Evolutionary conservation across 2,888 invertebrate genomes (phyloP).

Genomic region (Ochropleura leucogaster): DNA sequence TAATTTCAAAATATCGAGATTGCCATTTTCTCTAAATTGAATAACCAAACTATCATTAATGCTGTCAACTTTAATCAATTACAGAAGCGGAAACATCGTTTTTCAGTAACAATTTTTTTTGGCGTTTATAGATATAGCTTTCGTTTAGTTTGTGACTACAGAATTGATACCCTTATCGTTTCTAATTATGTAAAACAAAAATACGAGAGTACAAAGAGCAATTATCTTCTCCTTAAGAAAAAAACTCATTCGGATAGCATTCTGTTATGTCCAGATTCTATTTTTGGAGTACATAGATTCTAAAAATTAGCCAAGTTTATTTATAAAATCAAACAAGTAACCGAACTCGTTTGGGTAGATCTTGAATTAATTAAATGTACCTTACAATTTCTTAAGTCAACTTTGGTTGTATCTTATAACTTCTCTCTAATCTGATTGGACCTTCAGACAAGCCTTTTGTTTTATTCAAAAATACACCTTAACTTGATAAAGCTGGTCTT

Average conservation of each 20-base stretch:
- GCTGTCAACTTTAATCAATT: too few relatives aligned
- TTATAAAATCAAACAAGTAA: constrained; percentile 17
- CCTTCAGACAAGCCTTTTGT: constrained; percentile 20
- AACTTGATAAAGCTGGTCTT: constrained; percentile 21
- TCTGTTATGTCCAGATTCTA: neutral
- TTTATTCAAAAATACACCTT: constrained; percentile 28
- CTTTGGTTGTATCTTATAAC: constrained; percentile 33
- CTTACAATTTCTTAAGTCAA: constrained; percentile 34
- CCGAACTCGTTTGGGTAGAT: constrained; percentile 25
- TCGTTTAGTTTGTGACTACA: too few relatives aligned
- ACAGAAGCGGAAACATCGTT: too few relatives aligned
- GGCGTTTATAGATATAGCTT: neutral
- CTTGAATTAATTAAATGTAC: constrained; percentile 36
- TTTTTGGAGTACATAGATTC: neutral
- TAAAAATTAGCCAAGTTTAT: constrained; percentile 16
- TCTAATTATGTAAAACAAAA: too few relatives aligned
- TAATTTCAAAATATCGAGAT: too few relatives aligned
- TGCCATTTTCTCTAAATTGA: too few relatives aligned
- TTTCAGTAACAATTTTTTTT: too few relatives aligned
- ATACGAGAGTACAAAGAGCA: too few relatives aligned
- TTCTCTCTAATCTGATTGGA: constrained; percentile 38
- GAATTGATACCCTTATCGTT: neutral
- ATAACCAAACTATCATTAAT: too few relatives aligned
- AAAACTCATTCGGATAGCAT: neutral
- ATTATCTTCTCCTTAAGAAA: neutral